Evolutionary conservation across 1,140 invertebrate genomes (phyloP).

Genomic region (Cepaea nemoralis): DNA sequence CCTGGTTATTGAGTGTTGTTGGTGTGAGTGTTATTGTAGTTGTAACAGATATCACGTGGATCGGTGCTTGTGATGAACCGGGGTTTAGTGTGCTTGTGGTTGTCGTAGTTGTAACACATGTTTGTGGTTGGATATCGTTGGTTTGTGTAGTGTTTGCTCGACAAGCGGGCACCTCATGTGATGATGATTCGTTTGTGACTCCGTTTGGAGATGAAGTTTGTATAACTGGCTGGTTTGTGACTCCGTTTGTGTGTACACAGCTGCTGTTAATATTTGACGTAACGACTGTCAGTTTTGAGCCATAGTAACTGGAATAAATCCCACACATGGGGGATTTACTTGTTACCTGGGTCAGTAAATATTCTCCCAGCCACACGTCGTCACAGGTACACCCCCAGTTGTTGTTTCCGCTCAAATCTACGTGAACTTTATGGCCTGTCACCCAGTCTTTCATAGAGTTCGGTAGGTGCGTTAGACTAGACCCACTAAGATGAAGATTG

Average conservation of each 20-base stretch:
- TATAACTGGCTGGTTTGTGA: conserved; percentile 6
- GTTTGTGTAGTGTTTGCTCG: background rate
- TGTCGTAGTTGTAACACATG: background rate
- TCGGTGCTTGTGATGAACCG: no score
- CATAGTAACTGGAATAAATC: background rate
- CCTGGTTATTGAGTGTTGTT: background rate
- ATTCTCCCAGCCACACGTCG: conserved; percentile 52
- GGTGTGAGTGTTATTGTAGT: background rate
- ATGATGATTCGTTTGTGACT: background rate
- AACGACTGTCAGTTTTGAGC: conserved; percentile 1
- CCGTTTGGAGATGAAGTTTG: background rate
- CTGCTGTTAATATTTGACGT: conserved; percentile 20
- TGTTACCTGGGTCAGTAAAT: conserved; percentile 17
- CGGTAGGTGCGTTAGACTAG: background rate
- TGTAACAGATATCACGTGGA: no score
- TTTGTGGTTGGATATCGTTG: background rate
- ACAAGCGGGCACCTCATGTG: background rate
- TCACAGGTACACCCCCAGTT: conserved; percentile 45
- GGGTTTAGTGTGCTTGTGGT: background rate
- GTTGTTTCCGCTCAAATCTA: background rate
- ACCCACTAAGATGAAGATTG: conserved; percentile 5
- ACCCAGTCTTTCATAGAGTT: background rate
- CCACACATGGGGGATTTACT: conserved; percentile 36
- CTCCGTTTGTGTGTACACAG: no score
- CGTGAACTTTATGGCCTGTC: no score